A percentile compares a stretch with the other conserved stretches of the same genome.
phyloP scores from a whole-genome alignment of 2,113 vertebrate species.

The Bucco capensis region DNA sequence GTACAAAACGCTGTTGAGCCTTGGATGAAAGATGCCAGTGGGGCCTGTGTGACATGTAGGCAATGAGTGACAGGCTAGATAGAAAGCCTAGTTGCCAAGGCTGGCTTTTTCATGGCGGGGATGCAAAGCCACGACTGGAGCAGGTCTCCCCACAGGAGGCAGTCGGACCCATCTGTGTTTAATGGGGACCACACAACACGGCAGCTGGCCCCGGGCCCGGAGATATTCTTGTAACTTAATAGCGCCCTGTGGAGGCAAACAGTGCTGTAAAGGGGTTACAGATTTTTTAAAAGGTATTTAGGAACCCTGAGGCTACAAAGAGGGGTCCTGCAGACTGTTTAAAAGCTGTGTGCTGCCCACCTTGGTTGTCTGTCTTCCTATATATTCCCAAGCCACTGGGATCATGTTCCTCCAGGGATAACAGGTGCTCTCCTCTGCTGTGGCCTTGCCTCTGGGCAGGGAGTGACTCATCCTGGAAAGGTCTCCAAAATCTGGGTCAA shows the following conservation, averaged over 20 bases:
- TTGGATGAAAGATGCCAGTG: not conserved
- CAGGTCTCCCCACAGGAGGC: constrained; percentile 12
- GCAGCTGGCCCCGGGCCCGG: constrained; percentile 1
- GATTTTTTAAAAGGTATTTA: not conserved
- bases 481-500: not conserved
- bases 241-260: not conserved
- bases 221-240: constrained; percentile 37
- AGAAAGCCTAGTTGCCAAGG: not conserved
- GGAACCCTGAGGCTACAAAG: not conserved
- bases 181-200: constrained; percentile 31
- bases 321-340: not conserved
- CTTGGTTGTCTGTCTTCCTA: not conserved
- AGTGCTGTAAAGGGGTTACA: not conserved
- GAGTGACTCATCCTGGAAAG: not conserved
- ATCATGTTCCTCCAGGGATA: not conserved
- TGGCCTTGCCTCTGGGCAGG: not conserved
- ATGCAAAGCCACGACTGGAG: not conserved
- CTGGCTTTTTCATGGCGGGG: not conserved
- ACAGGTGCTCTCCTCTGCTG: constrained; percentile 30
- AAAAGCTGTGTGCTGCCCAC: not conserved
- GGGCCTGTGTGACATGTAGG: not conserved
- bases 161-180: not conserved
- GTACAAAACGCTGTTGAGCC: rapidly evolving
- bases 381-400: not conserved
- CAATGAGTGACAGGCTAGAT: rapidly evolving